Evolutionary conservation across 2,888 invertebrate species (phyloP).

Genomic region (Pterostichus madidus): DNA sequence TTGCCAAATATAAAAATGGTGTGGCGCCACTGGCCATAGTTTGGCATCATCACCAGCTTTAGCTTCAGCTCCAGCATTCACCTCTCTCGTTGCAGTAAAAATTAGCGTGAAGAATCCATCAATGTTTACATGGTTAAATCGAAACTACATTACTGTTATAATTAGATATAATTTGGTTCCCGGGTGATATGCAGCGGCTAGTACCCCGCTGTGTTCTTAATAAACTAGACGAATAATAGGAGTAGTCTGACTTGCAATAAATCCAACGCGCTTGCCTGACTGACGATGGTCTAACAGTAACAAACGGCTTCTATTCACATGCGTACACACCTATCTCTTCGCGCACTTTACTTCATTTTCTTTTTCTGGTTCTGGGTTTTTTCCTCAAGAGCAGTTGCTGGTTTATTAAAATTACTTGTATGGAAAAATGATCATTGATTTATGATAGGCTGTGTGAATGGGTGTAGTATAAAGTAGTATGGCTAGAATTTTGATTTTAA

Average conservation of each 20-base stretch:
- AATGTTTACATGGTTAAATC: constrained; percentile 75
- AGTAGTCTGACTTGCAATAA: constrained; percentile 77
- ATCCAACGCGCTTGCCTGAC: constrained; percentile 68
- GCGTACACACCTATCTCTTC: constrained; percentile 35
- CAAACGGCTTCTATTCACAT: constrained; percentile 52
- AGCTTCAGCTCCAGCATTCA: neutral
- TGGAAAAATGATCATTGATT: constrained; percentile 32
- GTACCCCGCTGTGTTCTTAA: constrained; percentile 76
- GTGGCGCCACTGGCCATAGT: constrained; percentile 10
- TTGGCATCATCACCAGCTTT: constrained; percentile 1
- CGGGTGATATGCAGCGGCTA: constrained; percentile 75
- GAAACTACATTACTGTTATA: constrained; percentile 75
- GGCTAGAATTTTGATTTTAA: constrained; percentile 25
- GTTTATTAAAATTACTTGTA: constrained; percentile 26
- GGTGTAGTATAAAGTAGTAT: neutral
- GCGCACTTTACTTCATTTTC: constrained; percentile 23
- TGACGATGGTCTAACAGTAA: constrained; percentile 17
- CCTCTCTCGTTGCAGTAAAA: constrained; percentile 46
- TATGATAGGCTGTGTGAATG: constrained; percentile 14
- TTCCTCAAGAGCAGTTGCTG: neutral
- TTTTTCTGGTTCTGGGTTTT: constrained; percentile 26
- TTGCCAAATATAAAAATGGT: neutral
- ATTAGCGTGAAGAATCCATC: constrained; percentile 60
- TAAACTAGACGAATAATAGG: constrained; percentile 77
- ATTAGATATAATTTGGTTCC: constrained; percentile 76